A percentile compares a stretch with the other conserved stretches of the same genome.
Evolutionary conservation across 2,888 invertebrate genomes (phyloP).

Genomic region (Rhogogaster chlorosoma): DNA sequence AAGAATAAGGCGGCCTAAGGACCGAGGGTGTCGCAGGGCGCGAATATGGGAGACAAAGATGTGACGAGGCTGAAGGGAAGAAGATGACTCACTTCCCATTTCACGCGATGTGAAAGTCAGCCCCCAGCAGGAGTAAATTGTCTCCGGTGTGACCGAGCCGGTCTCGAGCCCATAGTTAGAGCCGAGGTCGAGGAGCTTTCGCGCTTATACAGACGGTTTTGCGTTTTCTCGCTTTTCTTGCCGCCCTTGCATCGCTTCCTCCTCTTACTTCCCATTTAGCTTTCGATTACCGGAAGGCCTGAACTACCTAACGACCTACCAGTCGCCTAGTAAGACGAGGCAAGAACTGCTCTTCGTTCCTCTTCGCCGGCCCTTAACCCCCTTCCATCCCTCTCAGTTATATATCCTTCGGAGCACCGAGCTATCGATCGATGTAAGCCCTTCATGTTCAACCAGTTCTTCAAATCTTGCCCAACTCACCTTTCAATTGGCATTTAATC

Average conservation of each 20-base stretch:
- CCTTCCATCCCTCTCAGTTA: background rate
- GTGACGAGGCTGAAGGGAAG: background rate
- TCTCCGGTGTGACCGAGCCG: background rate
- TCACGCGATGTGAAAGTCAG: slow-evolving; percentile 17
- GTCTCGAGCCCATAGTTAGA: background rate
- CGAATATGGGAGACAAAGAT: background rate
- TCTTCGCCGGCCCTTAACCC: background rate
- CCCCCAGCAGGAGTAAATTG: slow-evolving; percentile 4
- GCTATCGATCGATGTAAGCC: background rate
- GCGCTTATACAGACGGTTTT: background rate
- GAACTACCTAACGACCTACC: slow-evolving; percentile 12
- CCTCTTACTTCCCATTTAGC: background rate
- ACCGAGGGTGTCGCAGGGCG: background rate
- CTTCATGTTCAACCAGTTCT: background rate
- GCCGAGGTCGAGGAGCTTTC: background rate
- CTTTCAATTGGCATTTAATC: slow-evolving; percentile 12
- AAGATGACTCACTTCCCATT: slow-evolving; percentile 22
- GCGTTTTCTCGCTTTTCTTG: background rate
- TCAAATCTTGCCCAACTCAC: background rate
- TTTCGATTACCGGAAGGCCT: slow-evolving; percentile 19
- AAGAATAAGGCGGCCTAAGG: background rate
- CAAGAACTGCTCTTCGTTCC: background rate
- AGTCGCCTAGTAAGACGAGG: background rate
- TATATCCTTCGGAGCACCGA: background rate
- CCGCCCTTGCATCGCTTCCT: background rate